A percentile compares a stretch with the other conserved stretches of the same genome.
Evolutionary conservation across 1,140 invertebrate genomes (phyloP).

Genomic region (Ceratosolen fusciceps): DNA sequence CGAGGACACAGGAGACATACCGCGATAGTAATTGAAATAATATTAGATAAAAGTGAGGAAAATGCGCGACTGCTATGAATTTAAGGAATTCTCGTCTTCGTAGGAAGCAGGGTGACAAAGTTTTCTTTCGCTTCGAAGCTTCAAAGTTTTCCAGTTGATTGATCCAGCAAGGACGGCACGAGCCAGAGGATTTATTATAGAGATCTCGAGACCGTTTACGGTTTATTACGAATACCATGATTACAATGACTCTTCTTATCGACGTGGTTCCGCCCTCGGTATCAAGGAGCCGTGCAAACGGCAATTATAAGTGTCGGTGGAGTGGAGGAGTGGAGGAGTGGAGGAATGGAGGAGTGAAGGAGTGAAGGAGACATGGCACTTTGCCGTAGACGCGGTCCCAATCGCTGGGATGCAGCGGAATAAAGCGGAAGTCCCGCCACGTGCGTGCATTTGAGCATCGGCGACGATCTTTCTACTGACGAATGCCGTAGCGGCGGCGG

Average conservation of each 20-base stretch:
- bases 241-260: too few relatives aligned
- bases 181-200: too few relatives aligned
- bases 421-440: background rate
- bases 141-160: too few relatives aligned
- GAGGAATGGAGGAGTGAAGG: background rate
- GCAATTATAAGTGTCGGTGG: background rate
- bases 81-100: too few relatives aligned
- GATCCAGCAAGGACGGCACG: too few relatives aligned
- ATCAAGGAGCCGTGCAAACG: background rate
- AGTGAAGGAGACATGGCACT: background rate
- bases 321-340: background rate
- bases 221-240: too few relatives aligned
- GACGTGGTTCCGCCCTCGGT: too few relatives aligned
- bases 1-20: background rate
- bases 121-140: too few relatives aligned
- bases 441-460: constrained; percentile 17
- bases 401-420: background rate
- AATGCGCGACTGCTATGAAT: too few relatives aligned
- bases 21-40: background rate
- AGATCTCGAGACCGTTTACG: too few relatives aligned
- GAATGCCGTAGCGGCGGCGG: constrained; percentile 17
- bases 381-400: background rate
- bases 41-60: background rate
- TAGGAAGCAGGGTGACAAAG: too few relatives aligned
- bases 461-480: constrained; percentile 40